Base-by-base conservation (phyloP, 2,888 invertebrate genomes). In the Campaea margaritaria region DNA sequence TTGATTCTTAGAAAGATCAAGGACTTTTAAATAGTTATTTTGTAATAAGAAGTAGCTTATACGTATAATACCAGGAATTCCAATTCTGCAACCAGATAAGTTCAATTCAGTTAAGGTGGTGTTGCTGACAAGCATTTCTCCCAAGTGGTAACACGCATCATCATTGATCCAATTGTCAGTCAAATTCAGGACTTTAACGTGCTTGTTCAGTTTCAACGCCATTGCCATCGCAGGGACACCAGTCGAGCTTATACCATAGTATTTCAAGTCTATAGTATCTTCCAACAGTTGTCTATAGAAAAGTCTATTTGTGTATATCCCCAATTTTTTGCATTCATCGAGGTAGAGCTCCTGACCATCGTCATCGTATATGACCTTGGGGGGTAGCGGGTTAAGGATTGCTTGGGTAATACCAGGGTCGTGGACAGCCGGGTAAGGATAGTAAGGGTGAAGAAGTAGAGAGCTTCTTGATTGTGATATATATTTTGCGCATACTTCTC, bases 321-420 rank as follows among this genome's bases (percentile, higher is more conserved):
- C 68, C 82, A 86, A 88, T 64, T 86, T 79, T 21, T 81, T 67
- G 55, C 90, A 90, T 0, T 79, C 2, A 12, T 68, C 78, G 49
- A 89, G 49, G 54, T 91, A 90, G 21, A 83, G 56, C 0, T 81
- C 80, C 63, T 87, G 87, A 0, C 89, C 90, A 52, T 90, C 87
- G 34, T 80, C 79, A 10, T 83, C 56, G 57, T 84, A 88, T 12
- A 63, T 59, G 0, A 79, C 13, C 31, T 31, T 31, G 8, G 64
- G 53, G 63, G 31, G 31, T 1, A 76, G 74, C 11, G 85, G 78
- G 13, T 70, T 59, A 0, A 82, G 58, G 14, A 91, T 67, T 5
- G 89, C 87, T 8, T 73, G 58, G 10, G 69, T 50, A 45, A 89
- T 83, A 0, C 89, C 90, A 21, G 90, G 90, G 55, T 89, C 84